Percentiles rank a stretch among this genome's conserved stretches.
phyloP scores from a whole-genome alignment of 2,797 vertebrate genomes.

The Megaceryle alcyon region DNA sequence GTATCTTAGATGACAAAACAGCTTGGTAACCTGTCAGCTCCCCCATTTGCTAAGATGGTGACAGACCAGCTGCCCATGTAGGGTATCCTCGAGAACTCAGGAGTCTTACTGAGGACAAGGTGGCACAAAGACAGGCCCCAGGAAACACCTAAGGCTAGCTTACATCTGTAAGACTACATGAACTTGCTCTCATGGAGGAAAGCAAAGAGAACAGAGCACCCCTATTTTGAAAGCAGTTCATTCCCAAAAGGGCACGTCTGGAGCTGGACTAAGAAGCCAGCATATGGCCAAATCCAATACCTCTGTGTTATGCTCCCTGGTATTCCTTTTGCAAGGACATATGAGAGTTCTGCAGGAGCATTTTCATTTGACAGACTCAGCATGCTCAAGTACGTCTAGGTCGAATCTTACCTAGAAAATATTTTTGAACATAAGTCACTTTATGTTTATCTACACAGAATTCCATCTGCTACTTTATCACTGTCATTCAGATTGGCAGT shows the following conservation, averaged over 20 bases:
- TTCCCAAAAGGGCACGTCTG: neutral
- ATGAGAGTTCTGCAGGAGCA: neutral
- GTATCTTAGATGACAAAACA: neutral
- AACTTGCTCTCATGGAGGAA: neutral
- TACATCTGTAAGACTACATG: neutral
- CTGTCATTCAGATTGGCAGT: neutral
- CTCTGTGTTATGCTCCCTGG: rapidly evolving
- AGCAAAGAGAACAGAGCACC: neutral
- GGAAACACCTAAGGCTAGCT: neutral
- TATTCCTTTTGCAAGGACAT: neutral
- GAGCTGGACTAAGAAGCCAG: neutral
- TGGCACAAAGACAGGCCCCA: neutral
- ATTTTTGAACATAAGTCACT: neutral
- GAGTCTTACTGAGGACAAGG: neutral
- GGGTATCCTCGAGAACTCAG: neutral
- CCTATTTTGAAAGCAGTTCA: neutral
- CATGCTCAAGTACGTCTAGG: neutral
- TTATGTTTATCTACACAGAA: neutral
- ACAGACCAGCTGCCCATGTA: neutral
- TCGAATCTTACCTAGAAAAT: neutral
- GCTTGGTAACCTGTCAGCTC: neutral
- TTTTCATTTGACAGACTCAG: neutral
- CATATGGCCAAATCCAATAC: neutral
- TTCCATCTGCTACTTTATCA: neutral
- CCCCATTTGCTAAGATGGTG: neutral